Evolutionary conservation across 2,797 vertebrate species (phyloP).

Genomic region (Cyclopterus lumpus): DNA sequence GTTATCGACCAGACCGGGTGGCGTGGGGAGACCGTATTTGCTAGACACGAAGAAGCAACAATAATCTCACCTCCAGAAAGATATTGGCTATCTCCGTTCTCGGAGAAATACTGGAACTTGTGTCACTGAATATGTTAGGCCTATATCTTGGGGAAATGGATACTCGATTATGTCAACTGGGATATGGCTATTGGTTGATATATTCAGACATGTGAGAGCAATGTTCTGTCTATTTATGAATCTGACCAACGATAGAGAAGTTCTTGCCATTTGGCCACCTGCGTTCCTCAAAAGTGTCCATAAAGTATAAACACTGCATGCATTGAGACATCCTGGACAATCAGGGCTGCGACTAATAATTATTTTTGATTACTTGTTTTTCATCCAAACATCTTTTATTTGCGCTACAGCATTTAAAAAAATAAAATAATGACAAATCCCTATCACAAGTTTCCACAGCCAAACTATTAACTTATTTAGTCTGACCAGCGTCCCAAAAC

Average conservation of each 20-base stretch:
- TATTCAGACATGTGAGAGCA: neutral
- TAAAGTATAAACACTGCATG: neutral
- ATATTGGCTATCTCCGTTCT: neutral
- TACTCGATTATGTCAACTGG: no score
- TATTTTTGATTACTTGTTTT: slow-evolving; percentile 7
- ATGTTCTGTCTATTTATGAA: neutral
- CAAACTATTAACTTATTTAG: slow-evolving; percentile 41
- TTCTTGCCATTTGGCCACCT: neutral
- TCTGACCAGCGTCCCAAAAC: slow-evolving; percentile 31
- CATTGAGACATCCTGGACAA: slow-evolving; percentile 3
- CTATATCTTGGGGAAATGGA: no score
- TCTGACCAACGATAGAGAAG: neutral
- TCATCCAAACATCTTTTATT: neutral
- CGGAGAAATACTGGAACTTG: neutral
- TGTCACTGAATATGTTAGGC: neutral
- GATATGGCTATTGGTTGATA: neutral
- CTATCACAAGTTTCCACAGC: slow-evolving; percentile 18
- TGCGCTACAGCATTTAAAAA: slow-evolving; percentile 3
- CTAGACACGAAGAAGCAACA: slow-evolving; percentile 49
- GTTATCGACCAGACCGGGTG: slow-evolving; percentile 61
- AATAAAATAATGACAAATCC: slow-evolving; percentile 30
- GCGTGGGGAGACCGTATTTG: slow-evolving; percentile 58
- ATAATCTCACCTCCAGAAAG: slow-evolving; percentile 24
- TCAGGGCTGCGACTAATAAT: neutral
- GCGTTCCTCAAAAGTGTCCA: neutral